Percentiles rank a stretch among this genome's conserved stretches.
Evolutionary conservation across 2,113 vertebrate genomes (phyloP).

Genomic region (Narcine bancroftii): DNA sequence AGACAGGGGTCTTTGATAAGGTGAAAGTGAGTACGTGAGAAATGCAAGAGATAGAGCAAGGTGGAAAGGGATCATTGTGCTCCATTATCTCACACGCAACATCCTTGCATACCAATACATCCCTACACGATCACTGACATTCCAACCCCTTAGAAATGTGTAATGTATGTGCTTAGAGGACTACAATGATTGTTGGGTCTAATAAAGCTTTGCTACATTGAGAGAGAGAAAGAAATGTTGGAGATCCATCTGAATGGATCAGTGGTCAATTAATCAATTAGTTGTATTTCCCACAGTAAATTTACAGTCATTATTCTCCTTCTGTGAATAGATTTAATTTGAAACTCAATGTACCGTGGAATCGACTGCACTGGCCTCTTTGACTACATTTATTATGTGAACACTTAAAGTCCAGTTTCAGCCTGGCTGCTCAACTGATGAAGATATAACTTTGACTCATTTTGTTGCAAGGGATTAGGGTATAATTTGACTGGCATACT

Average conservation of each 20-base stretch:
- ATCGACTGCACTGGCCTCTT: background rate
- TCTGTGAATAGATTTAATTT: slow-evolving; percentile 22
- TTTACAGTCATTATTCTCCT: slow-evolving; percentile 16
- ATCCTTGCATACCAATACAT: background rate
- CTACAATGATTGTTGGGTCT: background rate
- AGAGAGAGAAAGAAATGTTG: background rate
- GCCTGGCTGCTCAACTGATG: slow-evolving; percentile 16
- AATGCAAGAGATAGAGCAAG: too few relatives aligned
- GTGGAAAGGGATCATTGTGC: too few relatives aligned
- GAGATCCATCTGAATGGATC: background rate
- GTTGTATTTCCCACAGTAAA: slow-evolving; percentile 13
- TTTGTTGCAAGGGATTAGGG: background rate
- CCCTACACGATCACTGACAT: background rate
- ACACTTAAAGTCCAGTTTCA: slow-evolving; percentile 11
- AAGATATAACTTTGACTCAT: background rate
- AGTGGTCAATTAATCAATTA: slow-evolving; percentile 32
- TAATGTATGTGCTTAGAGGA: too few relatives aligned
- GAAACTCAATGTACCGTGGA: slow-evolving; percentile 20
- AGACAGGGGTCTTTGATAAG: too few relatives aligned
- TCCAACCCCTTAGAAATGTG: background rate
- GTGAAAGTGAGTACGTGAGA: too few relatives aligned
- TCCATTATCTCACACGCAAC: background rate
- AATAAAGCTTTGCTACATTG: background rate
- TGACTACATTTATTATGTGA: slow-evolving; percentile 12
- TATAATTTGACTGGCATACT: slow-evolving; percentile 8